Base-by-base conservation (phyloP, 2,888 invertebrate species). In the Thereva nobilitata region DNA sequence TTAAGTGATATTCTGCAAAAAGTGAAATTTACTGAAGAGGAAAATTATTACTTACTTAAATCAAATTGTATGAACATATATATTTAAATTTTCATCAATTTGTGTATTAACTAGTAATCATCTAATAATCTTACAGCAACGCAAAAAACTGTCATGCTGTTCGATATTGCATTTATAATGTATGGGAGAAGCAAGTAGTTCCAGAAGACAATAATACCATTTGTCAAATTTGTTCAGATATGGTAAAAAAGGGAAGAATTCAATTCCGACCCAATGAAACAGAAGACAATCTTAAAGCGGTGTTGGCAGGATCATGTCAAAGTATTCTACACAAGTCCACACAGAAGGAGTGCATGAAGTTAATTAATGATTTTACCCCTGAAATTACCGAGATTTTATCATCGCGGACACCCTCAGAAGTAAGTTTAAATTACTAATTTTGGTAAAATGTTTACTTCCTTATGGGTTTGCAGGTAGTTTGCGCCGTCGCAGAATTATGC, bases 321-420 rank as follows among this genome's bases (percentile, higher is more conserved):
- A 82, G 94, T 70, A 89, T 95, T 66, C 90, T 89, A 0, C 76
- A 94, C 66, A 90, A 91, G 77, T 72, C 87, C 1, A 84, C 94
- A 9, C 82, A 86, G 1, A 85, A 88, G 64, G 92, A 92, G 79
- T 95, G 95, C 76, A 86, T 87, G 68, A 87, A 86, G 74, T 73
- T 95, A 64, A 91, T 89, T 0, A 93, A 95, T 77, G 86, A 94
- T 74, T 94, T 92, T 77, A 89, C 93, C 57, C 92, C 93, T 0
- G 92, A 95, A 76, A 79, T 95, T 66, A 87, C 95, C 38, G 95
- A 95, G 76, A 91, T 93, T 0, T 80, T 95, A 53, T 89, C 92
- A 1, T 95, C 95, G 0, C 86, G 94, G 81, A 95, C 95, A 95
- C 90, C 95, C 82, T 94, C 95, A 0, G 89, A 91, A 77, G 80